Base-by-base conservation (phyloP, 1,140 invertebrate genomes). In the Aphaenogaster floridana region DNA sequence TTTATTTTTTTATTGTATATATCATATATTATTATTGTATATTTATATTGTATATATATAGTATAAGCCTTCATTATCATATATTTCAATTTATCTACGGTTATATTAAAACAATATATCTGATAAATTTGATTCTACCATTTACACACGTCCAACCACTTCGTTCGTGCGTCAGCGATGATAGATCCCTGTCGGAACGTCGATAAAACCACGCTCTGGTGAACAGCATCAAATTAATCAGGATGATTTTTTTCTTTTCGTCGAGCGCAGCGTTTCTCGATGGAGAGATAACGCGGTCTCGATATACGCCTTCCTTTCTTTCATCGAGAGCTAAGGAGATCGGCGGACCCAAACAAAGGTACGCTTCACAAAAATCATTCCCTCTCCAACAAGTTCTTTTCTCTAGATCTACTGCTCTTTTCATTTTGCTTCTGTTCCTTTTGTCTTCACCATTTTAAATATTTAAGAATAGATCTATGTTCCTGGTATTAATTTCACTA, bases 181-280 rank as follows among this genome's bases (percentile, higher is more conserved):
- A 81, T 71, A 71, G 64, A 71, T 81, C 15, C 78, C 78, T 71
- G 78, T 81, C 50, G 48, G 48, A 81, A 81, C 78, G 64, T 81
- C 48, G 50, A 34, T 42, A 64, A 69, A 45, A 81, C 64, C 36
- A 81, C 78, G 78, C 64, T 52, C 64, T 57, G 34, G 64, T 81
- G 78, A 69, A 54, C 78, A 81, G 69, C 52, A 74, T 77, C 61
- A 81, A 89, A 89, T 89, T 89, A 89, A 89, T 89, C 88, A 54
- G 72, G 34, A 89, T 89, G 86, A 89, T 85, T 89, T 74, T 66
- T 72, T 71, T 79, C 52, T 57, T 79, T 89, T 85, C 45, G 13
- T 50, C 79, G 48, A 54, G 54, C 57, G 28, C 39, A 28, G 52
- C 42, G 52, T 54, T n/a, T 63, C 63, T 69, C 36, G 86, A 89